These are phyloP conservation scores for Eudyptes chrysolophus DNA, from an alignment of 2,113 vertebrate species.

Conservation along the genomic window DNA sequence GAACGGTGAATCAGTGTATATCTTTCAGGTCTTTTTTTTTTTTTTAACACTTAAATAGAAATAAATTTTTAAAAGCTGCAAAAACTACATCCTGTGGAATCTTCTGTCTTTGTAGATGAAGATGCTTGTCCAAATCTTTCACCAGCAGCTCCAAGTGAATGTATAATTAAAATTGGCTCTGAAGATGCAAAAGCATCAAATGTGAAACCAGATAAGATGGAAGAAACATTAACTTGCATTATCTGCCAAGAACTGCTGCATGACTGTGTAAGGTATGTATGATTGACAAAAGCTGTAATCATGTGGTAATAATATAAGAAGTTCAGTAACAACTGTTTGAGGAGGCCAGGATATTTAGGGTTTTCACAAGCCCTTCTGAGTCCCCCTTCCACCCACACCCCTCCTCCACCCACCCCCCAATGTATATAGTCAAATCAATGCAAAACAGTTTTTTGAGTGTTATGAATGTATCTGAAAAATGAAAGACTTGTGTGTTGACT, in stretches of 20 bases:
- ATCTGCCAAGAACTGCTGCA: slow-evolving; percentile 95
- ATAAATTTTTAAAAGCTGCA: neutral
- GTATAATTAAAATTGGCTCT: slow-evolving; percentile 42
- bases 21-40: neutral
- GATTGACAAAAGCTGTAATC: neutral
- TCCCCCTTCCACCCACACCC: too few relatives aligned
- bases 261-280: slow-evolving; percentile 90
- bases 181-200: slow-evolving; percentile 61
- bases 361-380: neutral
- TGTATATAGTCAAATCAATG: neutral
- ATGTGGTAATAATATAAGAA: neutral
- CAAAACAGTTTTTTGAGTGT: neutral
- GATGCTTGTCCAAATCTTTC: slow-evolving; percentile 17
- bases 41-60: neutral
- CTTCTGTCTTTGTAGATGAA: slow-evolving; percentile 52
- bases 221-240: slow-evolving; percentile 92
- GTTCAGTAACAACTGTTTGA: neutral
- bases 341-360: neutral
- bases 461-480: neutral
- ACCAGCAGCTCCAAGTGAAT: slow-evolving; percentile 34
- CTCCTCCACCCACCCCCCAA: too few relatives aligned
- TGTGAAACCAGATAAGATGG: slow-evolving; percentile 92
- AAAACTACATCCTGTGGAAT: neutral
- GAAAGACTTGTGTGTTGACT: neutral
- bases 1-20: neutral